phyloP scores from a whole-genome alignment of 1,140 invertebrate genomes.

The Rhagoletis pomonella region DNA sequence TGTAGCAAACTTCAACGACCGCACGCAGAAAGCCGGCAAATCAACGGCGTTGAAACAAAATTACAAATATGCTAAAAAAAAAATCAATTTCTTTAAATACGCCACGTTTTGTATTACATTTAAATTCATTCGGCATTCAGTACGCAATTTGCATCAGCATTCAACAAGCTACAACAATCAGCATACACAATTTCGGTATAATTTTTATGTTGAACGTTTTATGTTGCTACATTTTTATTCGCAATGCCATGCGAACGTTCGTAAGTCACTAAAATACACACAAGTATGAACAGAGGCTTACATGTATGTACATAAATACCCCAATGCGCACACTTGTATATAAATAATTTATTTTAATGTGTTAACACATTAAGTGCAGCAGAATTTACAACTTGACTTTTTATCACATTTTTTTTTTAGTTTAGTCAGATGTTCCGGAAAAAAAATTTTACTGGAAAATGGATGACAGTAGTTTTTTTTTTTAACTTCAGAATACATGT shows the following conservation, averaged over 20 bases:
- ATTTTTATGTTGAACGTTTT: slow-evolving; percentile 33
- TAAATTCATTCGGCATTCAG: background rate
- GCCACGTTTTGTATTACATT: background rate
- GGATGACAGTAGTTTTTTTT: too few species aligned
- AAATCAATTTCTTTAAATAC: too few species aligned
- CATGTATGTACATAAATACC: background rate
- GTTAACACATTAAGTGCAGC: background rate
- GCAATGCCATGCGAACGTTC: background rate
- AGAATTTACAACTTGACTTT: background rate
- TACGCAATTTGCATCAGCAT: background rate
- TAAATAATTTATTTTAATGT: background rate
- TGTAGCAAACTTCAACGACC: slow-evolving; percentile 1
- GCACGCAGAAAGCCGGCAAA: background rate
- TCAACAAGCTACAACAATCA: background rate
- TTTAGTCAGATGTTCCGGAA: too few species aligned
- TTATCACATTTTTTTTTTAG: background rate
- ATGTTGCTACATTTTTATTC: background rate
- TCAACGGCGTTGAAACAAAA: background rate
- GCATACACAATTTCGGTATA: background rate
- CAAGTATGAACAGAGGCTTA: background rate
- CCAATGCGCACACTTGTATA: background rate
- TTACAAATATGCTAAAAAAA: too few species aligned
- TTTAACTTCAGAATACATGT: too few species aligned
- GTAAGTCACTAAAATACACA: background rate
- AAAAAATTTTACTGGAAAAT: too few species aligned